Evolutionary conservation across 2,888 invertebrate genomes (phyloP), one percentile per base, ranked within the genome.

Genomic region (Sthenelais limicola): DNA sequence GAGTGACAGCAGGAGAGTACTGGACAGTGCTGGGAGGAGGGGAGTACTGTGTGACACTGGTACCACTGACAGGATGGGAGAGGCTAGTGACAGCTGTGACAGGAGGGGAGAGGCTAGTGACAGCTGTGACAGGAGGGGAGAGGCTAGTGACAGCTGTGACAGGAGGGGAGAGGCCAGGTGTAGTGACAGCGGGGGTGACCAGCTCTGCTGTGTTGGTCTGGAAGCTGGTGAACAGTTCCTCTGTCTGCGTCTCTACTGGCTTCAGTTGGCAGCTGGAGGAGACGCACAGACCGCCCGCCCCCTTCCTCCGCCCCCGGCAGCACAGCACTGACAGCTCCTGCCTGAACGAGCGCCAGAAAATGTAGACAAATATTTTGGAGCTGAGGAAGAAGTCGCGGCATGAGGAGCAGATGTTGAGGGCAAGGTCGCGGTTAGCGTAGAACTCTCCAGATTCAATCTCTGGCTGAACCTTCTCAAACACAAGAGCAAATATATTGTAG

Each of bases 281-380:
- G 38, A 35, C 35, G 9, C 21, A n/a, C 32, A 56, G 33, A 12
- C 24, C 3, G 7, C 21, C 21, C 7, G 38, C 15, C n/a, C 24
- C 38, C n/a, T 43, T 18, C 38, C 43, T 62, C 9, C 7, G 62
- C 26, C 38, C 15, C 24, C 38, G 21, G 15, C 9, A 38, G 43
- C 49, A 70, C 15, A 70, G 54, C 18, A 26, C 24, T 26, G 15
- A 18, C 28, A 70, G 28, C 35, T 70, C 70, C 4, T 32, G 24
- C 26, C 70, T 4, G 26, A 70, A 70, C 4, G 35, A 35, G 18
- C 21, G 32, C 70, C 70, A 70, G 12, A 43, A 28, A 18, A 51
- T 24, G n/a, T 70, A 82, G 21, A 82, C 74, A 73, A 79, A 78
- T 49, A 82, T 76, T 74, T 83, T 84, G 51, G 74, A 74, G 73